Evolutionary conservation across 1,140 invertebrate genomes (phyloP).

Genomic region (Potamilus streckersoni): DNA sequence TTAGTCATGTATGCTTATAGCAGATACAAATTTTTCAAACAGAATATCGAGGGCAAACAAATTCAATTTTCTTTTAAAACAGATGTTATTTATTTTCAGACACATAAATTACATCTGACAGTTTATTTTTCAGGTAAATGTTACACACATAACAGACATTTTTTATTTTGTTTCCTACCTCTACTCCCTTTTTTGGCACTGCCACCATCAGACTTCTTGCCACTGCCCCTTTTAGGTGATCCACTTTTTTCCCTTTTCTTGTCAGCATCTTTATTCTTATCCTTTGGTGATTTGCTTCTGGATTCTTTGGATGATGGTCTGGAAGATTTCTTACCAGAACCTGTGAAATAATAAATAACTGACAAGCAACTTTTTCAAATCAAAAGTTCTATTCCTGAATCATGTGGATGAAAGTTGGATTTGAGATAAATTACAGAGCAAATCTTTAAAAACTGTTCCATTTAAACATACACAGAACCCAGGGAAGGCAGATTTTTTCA

Average conservation of each 20-base stretch:
- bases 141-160: not conserved
- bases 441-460: too few species aligned
- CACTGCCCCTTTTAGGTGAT: constrained; percentile 53
- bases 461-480: too few species aligned
- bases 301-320: constrained; percentile 40
- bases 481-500: too few species aligned
- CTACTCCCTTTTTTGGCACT: constrained; percentile 50
- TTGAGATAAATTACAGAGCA: too few species aligned
- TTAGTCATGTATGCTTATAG: too few species aligned
- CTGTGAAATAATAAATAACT: constrained; percentile 8
- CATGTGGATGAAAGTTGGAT: too few species aligned
- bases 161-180: constrained; percentile 19
- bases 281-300: constrained; percentile 44
- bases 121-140: not conserved
- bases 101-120: not conserved
- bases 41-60: not conserved
- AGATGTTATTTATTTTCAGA: not conserved
- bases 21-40: not conserved
- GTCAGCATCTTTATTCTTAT: constrained; percentile 39
- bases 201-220: constrained; percentile 43
- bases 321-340: constrained; percentile 44
- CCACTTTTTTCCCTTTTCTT: constrained; percentile 47
- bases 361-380: too few species aligned
- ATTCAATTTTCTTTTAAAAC: not conserved
- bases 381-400: too few species aligned